Conservation (phyloP, 2,888 invertebrate genomes). For the Onthophagus sagittarius region DNA sequence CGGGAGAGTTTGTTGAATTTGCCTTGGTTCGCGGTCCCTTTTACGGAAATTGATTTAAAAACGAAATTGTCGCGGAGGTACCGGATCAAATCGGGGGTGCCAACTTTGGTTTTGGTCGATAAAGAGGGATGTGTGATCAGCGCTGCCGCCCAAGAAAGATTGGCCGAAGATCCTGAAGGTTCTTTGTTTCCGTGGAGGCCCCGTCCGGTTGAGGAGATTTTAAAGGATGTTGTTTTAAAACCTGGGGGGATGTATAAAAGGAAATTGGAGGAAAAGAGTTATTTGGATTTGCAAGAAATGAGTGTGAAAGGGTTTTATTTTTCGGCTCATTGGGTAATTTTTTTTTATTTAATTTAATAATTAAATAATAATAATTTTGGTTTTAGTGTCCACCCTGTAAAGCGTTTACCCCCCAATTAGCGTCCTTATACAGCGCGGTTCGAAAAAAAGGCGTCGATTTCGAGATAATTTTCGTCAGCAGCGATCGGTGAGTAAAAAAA, state of each 20-base stretch:
- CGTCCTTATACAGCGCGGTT: constrained; percentile 68
- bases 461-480: constrained; percentile 81
- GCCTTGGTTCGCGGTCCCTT: constrained; percentile 69
- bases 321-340: constrained; percentile 81
- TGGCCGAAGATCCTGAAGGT: constrained; percentile 67
- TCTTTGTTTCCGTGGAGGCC: constrained; percentile 75
- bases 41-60: constrained; percentile 69
- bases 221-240: constrained; percentile 50
- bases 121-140: constrained; percentile 63
- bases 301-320: constrained; percentile 78
- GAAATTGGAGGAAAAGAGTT: constrained; percentile 31
- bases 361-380: constrained; percentile 26
- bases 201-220: constrained; percentile 56
- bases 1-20: constrained; percentile 59
- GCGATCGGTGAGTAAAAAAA: constrained; percentile 63
- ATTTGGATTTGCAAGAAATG: constrained; percentile 58
- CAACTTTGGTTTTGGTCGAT: constrained; percentile 69
- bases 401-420: constrained; percentile 75
- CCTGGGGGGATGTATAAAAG: constrained; percentile 40
- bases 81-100: constrained; percentile 72
- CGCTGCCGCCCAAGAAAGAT: constrained; percentile 56
- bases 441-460: constrained; percentile 67
- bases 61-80: constrained; percentile 71
- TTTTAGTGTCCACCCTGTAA: constrained; percentile 82
- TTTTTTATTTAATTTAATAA: not conserved